phyloP scores from a whole-genome alignment of 2,113 vertebrate species.

The Otis tarda region DNA sequence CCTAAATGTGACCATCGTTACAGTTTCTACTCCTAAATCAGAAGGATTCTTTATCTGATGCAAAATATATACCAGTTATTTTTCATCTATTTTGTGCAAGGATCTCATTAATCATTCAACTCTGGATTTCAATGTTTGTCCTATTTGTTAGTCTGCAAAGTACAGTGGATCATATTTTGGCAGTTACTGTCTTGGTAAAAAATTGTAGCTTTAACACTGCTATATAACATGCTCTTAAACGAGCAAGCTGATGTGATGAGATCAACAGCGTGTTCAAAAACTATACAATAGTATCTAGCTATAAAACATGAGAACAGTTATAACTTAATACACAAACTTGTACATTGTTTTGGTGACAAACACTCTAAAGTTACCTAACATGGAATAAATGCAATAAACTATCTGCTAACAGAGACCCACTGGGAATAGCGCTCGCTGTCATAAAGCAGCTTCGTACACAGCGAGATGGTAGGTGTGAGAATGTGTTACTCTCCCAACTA shows the following conservation, averaged over 20 bases:
- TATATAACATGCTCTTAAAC: not conserved
- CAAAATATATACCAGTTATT: not conserved
- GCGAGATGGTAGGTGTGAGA: not conserved
- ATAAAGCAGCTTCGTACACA: not conserved
- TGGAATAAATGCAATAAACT: not conserved
- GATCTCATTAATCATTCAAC: not conserved
- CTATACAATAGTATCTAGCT: not conserved
- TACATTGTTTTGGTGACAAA: not conserved
- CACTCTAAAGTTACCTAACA: not conserved
- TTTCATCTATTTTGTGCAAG: not conserved
- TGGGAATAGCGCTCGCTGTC: not conserved
- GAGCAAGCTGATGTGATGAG: not conserved
- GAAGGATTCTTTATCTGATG: not conserved
- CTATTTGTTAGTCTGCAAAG: not conserved
- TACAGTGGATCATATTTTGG: not conserved
- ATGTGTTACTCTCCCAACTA: not conserved
- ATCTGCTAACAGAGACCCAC: not conserved
- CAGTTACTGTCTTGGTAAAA: not conserved
- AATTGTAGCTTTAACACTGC: not conserved
- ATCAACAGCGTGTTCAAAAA: not conserved
- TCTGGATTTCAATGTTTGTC: not conserved
- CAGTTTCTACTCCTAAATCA: not conserved
- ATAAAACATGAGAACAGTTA: not conserved
- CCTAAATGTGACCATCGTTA: not conserved
- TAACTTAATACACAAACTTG: not conserved